Base-by-base conservation (phyloP, 2,113 vertebrate genomes). In the Strix aluco region DNA sequence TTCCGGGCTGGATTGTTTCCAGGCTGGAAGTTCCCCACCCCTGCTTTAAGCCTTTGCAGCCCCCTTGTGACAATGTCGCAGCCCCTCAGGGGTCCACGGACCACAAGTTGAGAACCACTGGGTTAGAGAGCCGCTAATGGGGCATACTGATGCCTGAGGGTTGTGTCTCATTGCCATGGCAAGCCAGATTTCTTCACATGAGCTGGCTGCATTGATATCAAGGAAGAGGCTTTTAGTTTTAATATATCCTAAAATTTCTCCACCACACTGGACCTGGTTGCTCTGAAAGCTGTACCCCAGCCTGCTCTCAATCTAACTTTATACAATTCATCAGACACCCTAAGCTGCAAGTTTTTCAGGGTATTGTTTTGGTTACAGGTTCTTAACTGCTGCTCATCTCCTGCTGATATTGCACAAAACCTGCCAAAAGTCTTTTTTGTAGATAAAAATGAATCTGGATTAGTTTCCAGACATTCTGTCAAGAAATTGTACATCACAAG, bases 381-480 rank as follows among this genome's bases (percentile, higher is more conserved):
- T 96, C 93, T 92, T 97, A 91, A 96, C 58, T 79, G 54, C 12
- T 40, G 58, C 83, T 86, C 73, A 82, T 90, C 73, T 96, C 75
- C 90, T 87, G 52, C 70, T 94, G 89, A 86, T 90, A 49, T 16
- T 55, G 55, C 66, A 74, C 49, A 88, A 86, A 94, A 97, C 47
- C 63, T 95, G 72, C 91, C 90, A 70, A 51, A 89, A 89, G 54
- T 52, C 62, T 57, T 91, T 75, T 94, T 97, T 96, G 63, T 82
- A 90, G 62, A 59, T 90, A 82, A 57, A 96, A 92, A 93, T 65
- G 11, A 93, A 90, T 95, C 83, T 93, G 74, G 81, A 91, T 92
- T 86, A 79, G 66, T 91, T 96, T 93, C 74, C 93, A 92, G 70
- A 91, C 61, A 29, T 52, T 86, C 90, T 90, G 65, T 93, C 86